Evolutionary conservation across 2,113 vertebrate genomes (phyloP).

Genomic region (Potamarius usumacintae): DNA sequence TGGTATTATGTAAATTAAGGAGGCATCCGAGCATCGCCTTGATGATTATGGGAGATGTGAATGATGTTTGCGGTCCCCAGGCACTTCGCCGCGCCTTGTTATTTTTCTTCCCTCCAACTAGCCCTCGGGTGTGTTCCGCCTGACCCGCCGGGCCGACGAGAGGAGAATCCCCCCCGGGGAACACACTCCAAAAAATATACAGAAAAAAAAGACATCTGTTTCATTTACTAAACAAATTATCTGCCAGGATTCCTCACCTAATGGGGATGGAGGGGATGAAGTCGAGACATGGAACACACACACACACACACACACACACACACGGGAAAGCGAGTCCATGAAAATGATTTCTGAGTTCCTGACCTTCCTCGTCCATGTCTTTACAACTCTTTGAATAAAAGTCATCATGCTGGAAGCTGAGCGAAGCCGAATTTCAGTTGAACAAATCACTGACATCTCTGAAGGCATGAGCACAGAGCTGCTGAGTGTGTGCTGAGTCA

Average conservation of each 20-base stretch:
- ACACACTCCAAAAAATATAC: conserved; percentile 68
- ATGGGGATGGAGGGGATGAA: conserved; percentile 56
- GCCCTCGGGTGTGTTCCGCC: conserved; percentile 85
- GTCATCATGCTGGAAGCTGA: not conserved
- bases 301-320: conserved; percentile 30
- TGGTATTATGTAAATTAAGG: conserved; percentile 89
- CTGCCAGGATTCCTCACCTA: conserved; percentile 66
- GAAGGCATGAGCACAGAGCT: not conserved
- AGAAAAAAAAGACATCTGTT: conserved; percentile 73
- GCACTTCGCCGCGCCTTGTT: conserved; percentile 79
- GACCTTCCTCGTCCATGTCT: not conserved
- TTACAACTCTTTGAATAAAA: not conserved
- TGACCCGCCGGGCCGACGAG: conserved; percentile 80
- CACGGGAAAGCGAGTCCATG: not conserved
- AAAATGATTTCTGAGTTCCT: conserved; percentile 4
- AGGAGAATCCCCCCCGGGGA: conserved; percentile 53
- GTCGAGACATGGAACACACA: conserved; percentile 43
- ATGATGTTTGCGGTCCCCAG: conserved; percentile 82
- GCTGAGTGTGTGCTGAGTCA: not conserved
- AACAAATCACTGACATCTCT: not conserved
- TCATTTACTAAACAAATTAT: conserved; percentile 76
- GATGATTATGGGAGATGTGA: conserved; percentile 89
- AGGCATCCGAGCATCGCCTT: conserved; percentile 86
- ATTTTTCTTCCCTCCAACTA: conserved; percentile 87
- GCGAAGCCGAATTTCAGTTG: not conserved